These are phyloP conservation scores for Cyclophora punctaria DNA, from an alignment of 2,888 invertebrate species.

Conservation along the genomic window DNA sequence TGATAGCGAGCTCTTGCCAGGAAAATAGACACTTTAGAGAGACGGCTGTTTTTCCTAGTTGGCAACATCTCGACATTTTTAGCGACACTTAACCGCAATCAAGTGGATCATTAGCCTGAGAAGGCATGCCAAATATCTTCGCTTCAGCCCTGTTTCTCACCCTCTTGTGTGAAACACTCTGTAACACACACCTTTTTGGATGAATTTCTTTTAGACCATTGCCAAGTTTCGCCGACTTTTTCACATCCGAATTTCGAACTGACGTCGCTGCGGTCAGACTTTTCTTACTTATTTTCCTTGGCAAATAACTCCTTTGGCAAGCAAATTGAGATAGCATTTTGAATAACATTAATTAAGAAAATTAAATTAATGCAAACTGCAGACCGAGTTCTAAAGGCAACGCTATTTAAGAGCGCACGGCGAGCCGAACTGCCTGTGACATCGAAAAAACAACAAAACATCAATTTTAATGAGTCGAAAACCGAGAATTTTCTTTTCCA, in stretches of 20 bases:
- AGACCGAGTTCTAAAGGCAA: constrained; percentile 5
- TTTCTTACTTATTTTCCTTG: constrained; percentile 16
- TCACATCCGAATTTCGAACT: constrained; percentile 24
- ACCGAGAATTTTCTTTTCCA: constrained; percentile 70
- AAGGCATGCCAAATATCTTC: constrained; percentile 72
- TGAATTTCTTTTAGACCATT: constrained; percentile 34
- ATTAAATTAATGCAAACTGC: constrained; percentile 5
- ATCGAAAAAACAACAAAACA: constrained; percentile 54
- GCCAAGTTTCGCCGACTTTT: constrained; percentile 50
- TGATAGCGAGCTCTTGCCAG: constrained; percentile 63
- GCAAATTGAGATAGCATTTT: constrained; percentile 7
- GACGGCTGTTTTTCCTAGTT: constrained; percentile 66
- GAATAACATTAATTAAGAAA: constrained; percentile 15
- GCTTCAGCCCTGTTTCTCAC: constrained; percentile 59
- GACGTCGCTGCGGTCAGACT: constrained; percentile 16
- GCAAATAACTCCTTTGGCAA: constrained; percentile 13
- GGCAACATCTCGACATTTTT: constrained; percentile 69
- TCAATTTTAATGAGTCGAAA: constrained; percentile 72
- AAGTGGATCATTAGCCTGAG: constrained; percentile 72
- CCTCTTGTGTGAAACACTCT: constrained; percentile 56
- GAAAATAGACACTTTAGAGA: constrained; percentile 66
- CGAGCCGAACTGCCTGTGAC: constrained; percentile 21
- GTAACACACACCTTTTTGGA: constrained; percentile 61
- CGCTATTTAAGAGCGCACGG: constrained; percentile 1
- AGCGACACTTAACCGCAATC: constrained; percentile 73